A percentile compares a stretch with the other conserved stretches of the same genome.
Evolutionary conservation across 35 echinoderm and acorn worm species (phyloP).

Genomic region (Apostichopus parvimensis): DNA sequence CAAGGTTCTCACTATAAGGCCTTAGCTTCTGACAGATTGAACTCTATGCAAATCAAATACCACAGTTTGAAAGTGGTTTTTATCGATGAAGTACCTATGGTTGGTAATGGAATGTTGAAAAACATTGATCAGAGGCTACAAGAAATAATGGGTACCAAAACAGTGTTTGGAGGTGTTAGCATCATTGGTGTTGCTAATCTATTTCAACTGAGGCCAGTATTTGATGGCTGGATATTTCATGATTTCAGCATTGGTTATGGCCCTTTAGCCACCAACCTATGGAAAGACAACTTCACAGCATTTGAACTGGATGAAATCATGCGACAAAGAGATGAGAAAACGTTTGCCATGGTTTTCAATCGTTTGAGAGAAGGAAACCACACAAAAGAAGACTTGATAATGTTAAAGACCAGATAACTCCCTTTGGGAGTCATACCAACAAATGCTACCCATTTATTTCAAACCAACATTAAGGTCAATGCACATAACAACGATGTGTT

Average conservation of each 20-base stretch:
- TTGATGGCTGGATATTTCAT: conserved; percentile 25
- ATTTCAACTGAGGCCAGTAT: conserved; percentile 60
- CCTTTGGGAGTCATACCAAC: not conserved
- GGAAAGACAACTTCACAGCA: conserved; percentile 38
- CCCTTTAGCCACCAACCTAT: conserved; percentile 14
- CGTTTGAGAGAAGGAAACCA: conserved; percentile 43
- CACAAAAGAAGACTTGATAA: not conserved
- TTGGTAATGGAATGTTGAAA: conserved; percentile 26
- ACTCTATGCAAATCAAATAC: conserved; percentile 36
- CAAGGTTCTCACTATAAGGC: conserved; percentile 40
- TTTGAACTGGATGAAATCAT: conserved; percentile 60
- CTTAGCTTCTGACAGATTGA: not conserved
- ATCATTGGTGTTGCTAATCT: conserved; percentile 57
- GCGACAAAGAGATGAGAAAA: conserved; percentile 54
- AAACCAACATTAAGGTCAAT: conserved; percentile 50
- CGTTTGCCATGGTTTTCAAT: conserved; percentile 22
- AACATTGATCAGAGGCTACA: conserved; percentile 36
- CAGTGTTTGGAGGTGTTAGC: conserved; percentile 44
- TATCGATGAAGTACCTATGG: conserved; percentile 60
- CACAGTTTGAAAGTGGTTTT: conserved; percentile 27
- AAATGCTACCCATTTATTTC: conserved; percentile 30
- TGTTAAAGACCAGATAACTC: not conserved
- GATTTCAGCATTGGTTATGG: not conserved
- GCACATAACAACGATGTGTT: conserved; percentile 24
- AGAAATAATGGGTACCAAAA: conserved; percentile 33